Evolutionary conservation across 2,113 vertebrate genomes (phyloP).

Genomic region (Carlito syrichta): DNA sequence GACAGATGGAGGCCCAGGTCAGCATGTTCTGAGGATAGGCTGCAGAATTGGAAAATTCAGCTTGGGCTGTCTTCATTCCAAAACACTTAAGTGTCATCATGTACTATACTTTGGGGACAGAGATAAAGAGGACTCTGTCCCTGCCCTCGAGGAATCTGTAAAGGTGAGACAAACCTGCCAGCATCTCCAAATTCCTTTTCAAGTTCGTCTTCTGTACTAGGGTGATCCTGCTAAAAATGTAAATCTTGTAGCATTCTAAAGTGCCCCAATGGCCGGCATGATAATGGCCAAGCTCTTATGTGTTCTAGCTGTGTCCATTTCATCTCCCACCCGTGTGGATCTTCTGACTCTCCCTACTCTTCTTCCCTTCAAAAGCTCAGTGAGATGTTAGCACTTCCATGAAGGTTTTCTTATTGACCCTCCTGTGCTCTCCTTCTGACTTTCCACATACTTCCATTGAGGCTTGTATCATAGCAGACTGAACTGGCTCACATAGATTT

Average conservation of each 20-base stretch:
- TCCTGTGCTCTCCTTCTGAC: neutral
- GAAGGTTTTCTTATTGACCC: neutral
- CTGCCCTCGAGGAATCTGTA: neutral
- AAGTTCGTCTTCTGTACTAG: neutral
- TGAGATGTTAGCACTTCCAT: neutral
- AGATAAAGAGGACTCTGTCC: neutral
- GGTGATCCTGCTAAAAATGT: neutral
- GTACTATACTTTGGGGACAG: neutral
- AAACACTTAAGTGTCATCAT: neutral
- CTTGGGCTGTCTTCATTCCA: constrained; percentile 8
- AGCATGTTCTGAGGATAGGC: constrained; percentile 50
- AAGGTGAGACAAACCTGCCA: neutral
- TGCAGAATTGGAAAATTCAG: constrained; percentile 23
- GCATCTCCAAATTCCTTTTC: neutral
- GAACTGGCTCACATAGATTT: neutral
- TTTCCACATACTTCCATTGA: neutral
- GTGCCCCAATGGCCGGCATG: neutral
- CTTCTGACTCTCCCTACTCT: neutral
- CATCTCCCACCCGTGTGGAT: neutral
- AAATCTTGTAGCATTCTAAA: neutral
- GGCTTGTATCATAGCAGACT: neutral
- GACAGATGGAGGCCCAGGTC: constrained; percentile 69
- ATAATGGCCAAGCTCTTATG: neutral
- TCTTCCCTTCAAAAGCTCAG: neutral
- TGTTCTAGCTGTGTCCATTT: too few relatives aligned